Evolutionary conservation across 1,140 invertebrate species (phyloP).

Genomic region (Trissolcus basalis): DNA sequence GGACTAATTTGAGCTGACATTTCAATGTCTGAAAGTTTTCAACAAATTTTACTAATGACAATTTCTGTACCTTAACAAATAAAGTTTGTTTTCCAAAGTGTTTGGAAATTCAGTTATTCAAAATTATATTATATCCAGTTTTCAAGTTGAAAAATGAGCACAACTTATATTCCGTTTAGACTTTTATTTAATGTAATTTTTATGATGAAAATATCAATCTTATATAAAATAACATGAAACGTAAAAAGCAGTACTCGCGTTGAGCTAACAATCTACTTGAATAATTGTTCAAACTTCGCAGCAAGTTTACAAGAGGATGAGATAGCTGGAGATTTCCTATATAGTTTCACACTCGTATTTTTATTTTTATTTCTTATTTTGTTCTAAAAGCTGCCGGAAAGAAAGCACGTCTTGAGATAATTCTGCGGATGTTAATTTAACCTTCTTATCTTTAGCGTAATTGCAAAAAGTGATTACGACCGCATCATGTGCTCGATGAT

Average conservation of each 20-base stretch:
- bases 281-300: constrained; percentile 20
- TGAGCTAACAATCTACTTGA: constrained; percentile 21
- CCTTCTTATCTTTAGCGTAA: constrained; percentile 6
- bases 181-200: no score
- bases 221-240: constrained; percentile 14
- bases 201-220: constrained; percentile 33
- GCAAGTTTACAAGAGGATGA: not conserved
- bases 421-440: constrained; percentile 16
- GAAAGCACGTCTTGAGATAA: constrained; percentile 4
- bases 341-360: no score
- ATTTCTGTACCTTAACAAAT: no score
- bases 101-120: no score
- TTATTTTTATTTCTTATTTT: no score
- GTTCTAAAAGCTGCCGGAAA: not conserved
- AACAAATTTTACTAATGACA: not conserved
- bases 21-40: no score
- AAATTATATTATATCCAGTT: no score
- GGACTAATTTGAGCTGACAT: no score
- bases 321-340: not conserved
- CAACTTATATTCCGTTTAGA: no score
- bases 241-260: not conserved
- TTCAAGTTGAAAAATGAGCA: no score
- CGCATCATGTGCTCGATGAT: constrained; percentile 2
- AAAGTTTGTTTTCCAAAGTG: no score
- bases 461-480: constrained; percentile 3